These are phyloP conservation scores for Lates japonicus DNA, from an alignment of 2,797 vertebrate species.

Conservation along the genomic window DNA sequence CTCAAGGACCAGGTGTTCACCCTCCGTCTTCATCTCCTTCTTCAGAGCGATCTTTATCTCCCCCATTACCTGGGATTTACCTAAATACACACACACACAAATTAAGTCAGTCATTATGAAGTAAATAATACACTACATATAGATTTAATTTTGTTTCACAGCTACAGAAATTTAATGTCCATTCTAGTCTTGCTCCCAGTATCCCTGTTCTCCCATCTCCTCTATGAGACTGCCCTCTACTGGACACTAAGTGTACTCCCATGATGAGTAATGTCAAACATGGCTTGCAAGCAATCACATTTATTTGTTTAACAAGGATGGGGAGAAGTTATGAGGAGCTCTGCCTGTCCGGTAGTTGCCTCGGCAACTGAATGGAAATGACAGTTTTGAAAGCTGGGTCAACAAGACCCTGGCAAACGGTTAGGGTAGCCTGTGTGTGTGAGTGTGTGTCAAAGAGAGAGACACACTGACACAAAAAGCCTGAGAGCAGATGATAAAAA, in stretches of 20 bases:
- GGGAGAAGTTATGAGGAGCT: constrained; percentile 47
- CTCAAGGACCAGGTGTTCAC: constrained; percentile 96
- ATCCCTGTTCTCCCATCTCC: neutral
- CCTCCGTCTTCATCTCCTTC: constrained; percentile 98
- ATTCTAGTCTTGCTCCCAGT: neutral
- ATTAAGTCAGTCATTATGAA: neutral
- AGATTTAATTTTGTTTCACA: neutral
- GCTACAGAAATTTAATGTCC: neutral
- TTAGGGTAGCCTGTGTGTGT: neutral
- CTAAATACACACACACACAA: constrained; percentile 73
- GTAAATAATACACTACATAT: neutral
- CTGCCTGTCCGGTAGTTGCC: constrained; percentile 50
- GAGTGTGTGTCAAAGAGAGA: neutral
- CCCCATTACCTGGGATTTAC: constrained; percentile 97
- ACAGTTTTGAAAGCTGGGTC: constrained; percentile 54
- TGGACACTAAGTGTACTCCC: constrained; percentile 35
- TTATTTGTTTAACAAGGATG: constrained; percentile 50
- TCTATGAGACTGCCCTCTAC: constrained; percentile 43
- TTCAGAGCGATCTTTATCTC: constrained; percentile 99
- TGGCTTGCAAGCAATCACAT: constrained; percentile 18
- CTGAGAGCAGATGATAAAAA: constrained; percentile 13
- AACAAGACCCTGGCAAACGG: constrained; percentile 37
- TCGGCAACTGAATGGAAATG: constrained; percentile 57
- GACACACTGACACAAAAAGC: neutral
- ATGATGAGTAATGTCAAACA: constrained; percentile 15